These are phyloP conservation scores for Rhodinocichla rosea DNA, from an alignment of 2,113 vertebrate genomes.

Conservation along the genomic window DNA sequence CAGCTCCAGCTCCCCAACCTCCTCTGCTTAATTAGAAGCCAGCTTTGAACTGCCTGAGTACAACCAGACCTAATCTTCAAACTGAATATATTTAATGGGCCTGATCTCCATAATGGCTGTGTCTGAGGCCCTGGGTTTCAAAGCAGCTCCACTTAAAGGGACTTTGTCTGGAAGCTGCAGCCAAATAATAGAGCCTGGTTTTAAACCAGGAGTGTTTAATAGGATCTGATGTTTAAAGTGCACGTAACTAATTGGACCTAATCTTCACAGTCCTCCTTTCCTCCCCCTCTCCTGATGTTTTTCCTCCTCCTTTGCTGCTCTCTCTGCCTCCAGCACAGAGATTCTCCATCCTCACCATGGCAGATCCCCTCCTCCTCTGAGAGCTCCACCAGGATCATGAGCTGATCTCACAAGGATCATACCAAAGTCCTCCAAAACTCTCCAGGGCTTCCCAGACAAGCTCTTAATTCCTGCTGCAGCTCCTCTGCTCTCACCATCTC, in stretches of 20 bases:
- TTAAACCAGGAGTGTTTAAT: constrained; percentile 30
- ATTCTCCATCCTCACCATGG: fast-evolving
- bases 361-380: fast-evolving
- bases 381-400: not conserved
- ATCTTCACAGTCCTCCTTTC: constrained; percentile 1
- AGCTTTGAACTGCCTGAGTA: constrained; percentile 1
- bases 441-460: not conserved
- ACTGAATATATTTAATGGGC: constrained; percentile 9
- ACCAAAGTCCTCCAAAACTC: not conserved
- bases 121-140: constrained; percentile 35
- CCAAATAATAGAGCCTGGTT: not conserved
- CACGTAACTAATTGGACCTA: not conserved
- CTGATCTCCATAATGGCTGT: constrained; percentile 39
- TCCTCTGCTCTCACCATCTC: not conserved
- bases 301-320: not conserved
- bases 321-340: not conserved
- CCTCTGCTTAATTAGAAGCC: constrained; percentile 6
- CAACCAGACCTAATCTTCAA: not conserved
- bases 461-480: not conserved
- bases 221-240: constrained; percentile 29
- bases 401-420: not conserved
- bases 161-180: constrained; percentile 11
- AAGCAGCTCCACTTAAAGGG: constrained; percentile 28
- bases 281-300: not conserved
- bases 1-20: fast-evolving